Evolutionary conservation across 2,888 invertebrate species (phyloP), one percentile per base, ranked within the genome.

Genomic region (Polydesmus complanatus): DNA sequence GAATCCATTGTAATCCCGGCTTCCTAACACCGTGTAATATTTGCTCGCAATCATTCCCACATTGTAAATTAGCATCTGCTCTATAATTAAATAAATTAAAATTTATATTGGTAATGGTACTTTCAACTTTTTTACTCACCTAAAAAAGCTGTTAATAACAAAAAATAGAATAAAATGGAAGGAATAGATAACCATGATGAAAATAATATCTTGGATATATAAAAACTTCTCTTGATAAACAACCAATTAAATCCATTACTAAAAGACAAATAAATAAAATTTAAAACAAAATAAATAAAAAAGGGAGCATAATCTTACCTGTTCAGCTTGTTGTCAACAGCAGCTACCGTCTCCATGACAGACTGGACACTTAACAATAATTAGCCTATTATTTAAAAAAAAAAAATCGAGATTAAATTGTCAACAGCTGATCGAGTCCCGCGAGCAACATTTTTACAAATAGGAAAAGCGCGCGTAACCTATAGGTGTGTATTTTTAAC

Each of bases 11-110:
- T 67, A 62, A 66, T 78, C 74, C 63, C 74, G 74, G 23, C 75
- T 72, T 1, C 76, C 77, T 52, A 80, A 69, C 2, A 77, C 75
- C 61, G 73, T 72, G 69, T 78, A 80, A 69, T 75, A 80, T 58
- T 74, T 70, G 66, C 78, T 78, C 11, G 79, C 75, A 53, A 80
- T 69, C 27, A 79, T 67, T 2, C 80, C 81, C 52, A 80, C 76
- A 63, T 75, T 72, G 69, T 78, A 80, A 18, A 77, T 74, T 37
- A 79, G 70, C 64, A 75, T 73, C 69, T 80, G 78, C 65, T 79
- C 79, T 77, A 70, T 68, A 62, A 52, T 48, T 54, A 60, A 58
- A 48, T 3, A n/a, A 21, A 19, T 55, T 22, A n/a, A 51, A 8
- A 21, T 51, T 51, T 51, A 51, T 11, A 8, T 8, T 8, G 27